Base-by-base conservation (phyloP, 2,797 vertebrate genomes). In the Gambusia yucatana region DNA sequence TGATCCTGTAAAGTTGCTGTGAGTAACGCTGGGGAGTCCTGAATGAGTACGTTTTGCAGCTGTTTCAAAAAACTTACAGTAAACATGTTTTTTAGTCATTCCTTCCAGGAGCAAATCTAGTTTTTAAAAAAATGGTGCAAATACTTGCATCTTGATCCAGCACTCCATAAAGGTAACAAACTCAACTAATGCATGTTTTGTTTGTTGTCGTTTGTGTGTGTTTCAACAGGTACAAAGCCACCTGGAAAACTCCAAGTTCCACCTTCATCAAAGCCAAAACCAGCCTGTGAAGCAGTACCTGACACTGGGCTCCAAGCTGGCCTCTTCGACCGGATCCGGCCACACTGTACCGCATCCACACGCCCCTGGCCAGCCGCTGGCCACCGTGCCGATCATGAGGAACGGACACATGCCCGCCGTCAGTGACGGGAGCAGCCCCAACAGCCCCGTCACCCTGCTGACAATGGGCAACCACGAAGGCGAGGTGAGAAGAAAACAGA, bases 251-350 rank as follows among this genome's bases (percentile, higher is more conserved):
- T 96, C 97, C 89, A 97, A 97, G 86, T 97, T 97, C 87, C 97
- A 97, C 70, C 91, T 97, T 74, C 97, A 97, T 75, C 97, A 97
- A 91, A 90, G 91, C 82, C 98, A 97, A 94, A 96, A 95, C 77
- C 96, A 98, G 88, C 97, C 98, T 91, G 96, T 97, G 88, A 98
- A 98, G 88, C 97, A 98, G 89, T 98, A 97, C 89, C 90, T 98
- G 93, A 96, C 97, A 1, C 94, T 98, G 20, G 98, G 98, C 65
- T 95, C 96, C 81, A 98, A 97, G 90, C 85, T 97, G 55, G 90
- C 92, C 78, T 87, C 93, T 3, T 85, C 92, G 13, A 87, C 95
- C 36, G 91, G 91, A 65, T 97, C 97, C 78, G 92, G 93, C 1
- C 92, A 97, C 75, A 81, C 94, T 2, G 80, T 91, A 44, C 87